Evolutionary conservation across 2,113 vertebrate species (phyloP).

Genomic region (Pseudonaja textilis): DNA sequence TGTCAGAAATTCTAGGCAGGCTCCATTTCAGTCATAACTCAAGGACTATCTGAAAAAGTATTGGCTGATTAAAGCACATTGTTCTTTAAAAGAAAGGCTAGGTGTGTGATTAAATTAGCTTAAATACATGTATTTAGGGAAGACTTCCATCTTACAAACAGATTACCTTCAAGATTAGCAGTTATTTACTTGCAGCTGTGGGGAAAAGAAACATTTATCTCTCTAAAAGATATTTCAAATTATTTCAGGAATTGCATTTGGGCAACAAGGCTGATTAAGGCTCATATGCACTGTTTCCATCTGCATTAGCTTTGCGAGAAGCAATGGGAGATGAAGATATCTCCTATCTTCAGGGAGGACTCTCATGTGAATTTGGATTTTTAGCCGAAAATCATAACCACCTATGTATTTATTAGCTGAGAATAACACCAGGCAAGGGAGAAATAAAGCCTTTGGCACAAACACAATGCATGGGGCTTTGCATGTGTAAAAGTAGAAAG

Average conservation of each 20-base stretch:
- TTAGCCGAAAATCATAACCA: neutral
- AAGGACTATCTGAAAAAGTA: neutral
- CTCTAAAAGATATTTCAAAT: neutral
- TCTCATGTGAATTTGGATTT: slow-evolving; percentile 12
- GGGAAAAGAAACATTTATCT: neutral
- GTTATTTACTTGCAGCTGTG: neutral
- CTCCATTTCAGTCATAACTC: neutral
- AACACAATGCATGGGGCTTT: neutral
- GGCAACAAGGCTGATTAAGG: slow-evolving; percentile 21
- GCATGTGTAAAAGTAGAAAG: slow-evolving; percentile 6
- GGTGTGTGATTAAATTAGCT: neutral
- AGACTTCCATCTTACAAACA: neutral
- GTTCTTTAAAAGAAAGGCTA: neutral
- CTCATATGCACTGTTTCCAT: slow-evolving; percentile 12
- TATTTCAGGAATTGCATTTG: neutral
- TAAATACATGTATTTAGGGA: neutral
- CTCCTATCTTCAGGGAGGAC: neutral
- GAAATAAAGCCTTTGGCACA: neutral
- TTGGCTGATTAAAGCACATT: neutral
- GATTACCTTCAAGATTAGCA: neutral
- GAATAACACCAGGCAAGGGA: neutral
- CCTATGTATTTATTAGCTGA: neutral
- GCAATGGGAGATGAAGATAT: neutral
- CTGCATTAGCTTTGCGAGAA: slow-evolving; percentile 9
- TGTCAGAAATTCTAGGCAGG: neutral